phyloP scores from a whole-genome alignment of 2,888 invertebrate species.

The Catotricha subobsoleta region DNA sequence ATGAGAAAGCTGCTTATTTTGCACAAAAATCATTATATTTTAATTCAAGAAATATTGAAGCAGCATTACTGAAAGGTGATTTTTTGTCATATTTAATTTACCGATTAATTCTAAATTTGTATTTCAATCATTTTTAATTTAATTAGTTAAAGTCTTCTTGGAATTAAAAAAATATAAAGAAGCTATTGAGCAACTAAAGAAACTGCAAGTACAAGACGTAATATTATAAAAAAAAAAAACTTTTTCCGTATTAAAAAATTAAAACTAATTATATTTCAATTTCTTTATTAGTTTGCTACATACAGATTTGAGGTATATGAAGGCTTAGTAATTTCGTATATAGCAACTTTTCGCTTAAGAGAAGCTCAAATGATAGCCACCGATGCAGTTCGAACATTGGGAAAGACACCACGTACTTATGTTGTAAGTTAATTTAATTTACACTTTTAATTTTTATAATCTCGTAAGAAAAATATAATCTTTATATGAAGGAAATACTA shows the following conservation, averaged over 20 bases:
- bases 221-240: no score
- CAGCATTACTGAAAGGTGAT: slow-evolving; percentile 52
- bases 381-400: slow-evolving; percentile 51
- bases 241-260: no score
- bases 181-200: slow-evolving; percentile 20
- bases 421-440: slow-evolving; percentile 33
- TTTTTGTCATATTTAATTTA: neutral
- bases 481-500: no score
- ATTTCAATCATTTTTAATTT: neutral
- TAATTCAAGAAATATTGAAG: slow-evolving; percentile 50
- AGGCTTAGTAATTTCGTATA: slow-evolving; percentile 57
- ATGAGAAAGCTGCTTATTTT: slow-evolving; percentile 50
- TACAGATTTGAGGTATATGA: slow-evolving; percentile 47
- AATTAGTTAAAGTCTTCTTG: slow-evolving; percentile 18
- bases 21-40: slow-evolving; percentile 51
- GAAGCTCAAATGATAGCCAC: slow-evolving; percentile 57
- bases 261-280: neutral
- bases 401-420: slow-evolving; percentile 51
- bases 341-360: slow-evolving; percentile 44
- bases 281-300: slow-evolving; percentile 15
- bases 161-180: slow-evolving; percentile 21
- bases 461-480: no score
- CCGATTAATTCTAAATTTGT: neutral
- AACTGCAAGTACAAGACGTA: no score
- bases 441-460: no score